Evolutionary conservation across 2,888 invertebrate genomes (phyloP), one percentile per base, ranked within the genome.

Genomic region (Eupithecia subumbrata): DNA sequence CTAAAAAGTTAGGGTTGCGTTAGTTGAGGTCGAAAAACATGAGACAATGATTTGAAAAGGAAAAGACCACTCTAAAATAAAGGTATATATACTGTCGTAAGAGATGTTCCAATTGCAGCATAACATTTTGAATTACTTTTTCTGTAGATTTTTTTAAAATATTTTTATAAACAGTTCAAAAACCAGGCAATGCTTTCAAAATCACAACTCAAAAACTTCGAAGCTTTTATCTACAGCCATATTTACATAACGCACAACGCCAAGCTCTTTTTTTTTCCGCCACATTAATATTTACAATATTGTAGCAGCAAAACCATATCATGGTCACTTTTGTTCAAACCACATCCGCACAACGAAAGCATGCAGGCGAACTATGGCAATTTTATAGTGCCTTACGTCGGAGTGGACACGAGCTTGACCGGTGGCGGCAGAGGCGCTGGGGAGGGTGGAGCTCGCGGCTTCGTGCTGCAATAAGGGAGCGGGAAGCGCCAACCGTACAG

Each of bases 401-500:
- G 96, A 89, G 97, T 96, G 85, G 96, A 96, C 92, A 96, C 96
- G 95, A 97, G 95, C 96, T 97, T 97, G 93, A 97, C 96, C 87
- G 97, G 97, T 89, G 97, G 96, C 90, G 97, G 97, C 95, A 97
- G 95, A 92, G 97, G 97, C 95, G 97, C 96, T 94, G 97, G 97
- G 94, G 97, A 97, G 89, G 97, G 97, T 93, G 97, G 97, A 91
- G 96, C 96, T 96, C 96, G 96, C 96, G 95, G 97, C 97, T 95
- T 97, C 96, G 97, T 97, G 96, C 98, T 98, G 97, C 98, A 98
- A 98, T 98, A 98, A 96, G 98, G 98, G 97, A 98, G 97, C 96
- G 98, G 98, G 96, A 98, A 98, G 96, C 98, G 98, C 98, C 98
- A 98, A 97, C 98, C 97, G 97, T 98, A 98, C 97, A 98, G 97